Evolutionary conservation across 2,888 invertebrate species (phyloP).

Genomic region (Schrankia costaestrigalis): DNA sequence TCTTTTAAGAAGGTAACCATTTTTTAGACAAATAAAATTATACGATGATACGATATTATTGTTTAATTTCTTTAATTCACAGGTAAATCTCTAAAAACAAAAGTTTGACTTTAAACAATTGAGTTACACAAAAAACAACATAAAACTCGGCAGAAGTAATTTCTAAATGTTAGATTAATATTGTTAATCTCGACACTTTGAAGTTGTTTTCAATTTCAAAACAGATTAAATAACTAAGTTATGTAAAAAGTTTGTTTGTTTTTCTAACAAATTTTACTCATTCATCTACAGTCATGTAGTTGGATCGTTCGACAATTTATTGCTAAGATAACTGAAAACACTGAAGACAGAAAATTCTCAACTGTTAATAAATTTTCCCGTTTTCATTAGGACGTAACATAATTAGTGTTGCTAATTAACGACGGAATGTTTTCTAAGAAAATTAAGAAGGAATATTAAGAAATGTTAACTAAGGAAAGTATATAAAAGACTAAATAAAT

Average conservation of each 20-base stretch:
- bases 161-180: slow-evolving; percentile 8
- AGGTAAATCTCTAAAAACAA: too few relatives aligned
- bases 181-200: slow-evolving; percentile 16
- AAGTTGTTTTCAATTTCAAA: slow-evolving; percentile 29
- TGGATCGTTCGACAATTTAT: slow-evolving; percentile 50
- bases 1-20: too few relatives aligned
- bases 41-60: too few relatives aligned
- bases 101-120: too few relatives aligned
- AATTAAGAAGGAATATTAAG: slow-evolving; percentile 26
- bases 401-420: slow-evolving; percentile 41
- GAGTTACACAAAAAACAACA: neutral
- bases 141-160: slow-evolving; percentile 1
- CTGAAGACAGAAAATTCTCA: slow-evolving; percentile 41
- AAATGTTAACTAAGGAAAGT: slow-evolving; percentile 21
- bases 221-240: slow-evolving; percentile 33
- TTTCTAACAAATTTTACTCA: slow-evolving; percentile 52
- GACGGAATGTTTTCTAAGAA: slow-evolving; percentile 16
- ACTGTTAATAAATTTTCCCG: slow-evolving; percentile 45
- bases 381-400: slow-evolving; percentile 45
- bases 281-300: slow-evolving; percentile 55
- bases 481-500: slow-evolving; percentile 15
- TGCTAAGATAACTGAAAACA: slow-evolving; percentile 50
- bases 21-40: too few relatives aligned
- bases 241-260: slow-evolving; percentile 48
- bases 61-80: too few relatives aligned